Base-by-base conservation (phyloP, 2,888 invertebrate genomes). In the Acleris cristana region DNA sequence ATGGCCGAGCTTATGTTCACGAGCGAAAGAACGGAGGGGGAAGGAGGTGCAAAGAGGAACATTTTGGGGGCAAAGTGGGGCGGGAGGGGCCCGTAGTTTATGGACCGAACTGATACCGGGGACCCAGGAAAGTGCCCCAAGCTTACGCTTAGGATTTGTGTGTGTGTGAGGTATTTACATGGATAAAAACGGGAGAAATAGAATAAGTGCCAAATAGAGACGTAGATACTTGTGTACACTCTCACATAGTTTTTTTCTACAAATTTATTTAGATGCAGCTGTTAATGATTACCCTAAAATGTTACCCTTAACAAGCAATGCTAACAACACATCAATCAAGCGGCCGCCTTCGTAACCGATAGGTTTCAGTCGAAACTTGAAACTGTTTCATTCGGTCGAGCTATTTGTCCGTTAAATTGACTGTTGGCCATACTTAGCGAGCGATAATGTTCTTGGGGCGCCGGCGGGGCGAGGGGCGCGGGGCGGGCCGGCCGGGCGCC, bases 71-170 rank as follows among this genome's bases (percentile, higher is more conserved):
- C 70, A 71, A 63, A 71, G 68, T 51, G 66, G 64, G 65, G 64
- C 62, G 65, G 75, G 71, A 71, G 75, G 77, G 79, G 74, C 77
- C 71, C 79, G 86, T 88, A 88, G 85, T 90, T 91, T 91, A 91
- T 91, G 89, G 85, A 88, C 88, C 88, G 88, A 89, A 89, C 89
- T 89, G 90, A 90, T 90, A 90, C 88, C 84, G 85, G 85, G 81
- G 82, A 80, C 86, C 85, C 86, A 85, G 89, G 87, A 80, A 89
- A 89, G 88, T 88, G 88, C 83, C 86, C 80, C 85, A 78, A 86
- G 89, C 89, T 90, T 89, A 89, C 87, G 81, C 80, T 84, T 82
- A 85, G 88, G 88, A 89, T 89, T 89, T 89, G 88, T 87, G 86
- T 87, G 85, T 84, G 84, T 83, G 81, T 79, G 82, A 83, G 79